phyloP scores from a whole-genome alignment of 2,113 vertebrate species.

The Rutilus rutilus region DNA sequence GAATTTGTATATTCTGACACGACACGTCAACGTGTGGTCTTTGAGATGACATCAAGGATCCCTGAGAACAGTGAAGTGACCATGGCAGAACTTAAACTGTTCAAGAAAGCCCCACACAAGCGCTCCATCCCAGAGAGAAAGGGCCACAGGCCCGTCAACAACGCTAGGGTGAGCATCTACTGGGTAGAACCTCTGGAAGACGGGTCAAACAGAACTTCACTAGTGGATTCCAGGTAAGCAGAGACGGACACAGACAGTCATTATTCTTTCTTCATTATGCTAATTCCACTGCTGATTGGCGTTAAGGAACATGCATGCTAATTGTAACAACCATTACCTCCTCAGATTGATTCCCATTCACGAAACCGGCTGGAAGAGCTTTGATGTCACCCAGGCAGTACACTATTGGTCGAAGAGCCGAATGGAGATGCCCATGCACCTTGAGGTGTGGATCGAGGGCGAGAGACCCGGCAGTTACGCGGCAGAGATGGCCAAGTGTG shows the following conservation, averaged over 20 bases:
- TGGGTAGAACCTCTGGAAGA: conserved; percentile 82
- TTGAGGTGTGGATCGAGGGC: conserved; percentile 92
- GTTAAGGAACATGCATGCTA: conserved; percentile 34
- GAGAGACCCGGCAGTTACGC: conserved; percentile 86
- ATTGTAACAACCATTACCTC: conserved; percentile 42
- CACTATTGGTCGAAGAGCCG: conserved; percentile 87
- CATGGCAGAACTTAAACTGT: conserved; percentile 91
- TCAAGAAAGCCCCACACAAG: conserved; percentile 82
- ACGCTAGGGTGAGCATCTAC: conserved; percentile 87
- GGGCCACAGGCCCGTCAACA: conserved; percentile 75
- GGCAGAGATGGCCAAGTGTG: conserved; percentile 83
- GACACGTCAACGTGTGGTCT: conserved; percentile 80
- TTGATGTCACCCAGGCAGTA: conserved; percentile 94
- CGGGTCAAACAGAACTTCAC: conserved; percentile 86
- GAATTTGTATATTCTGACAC: conserved; percentile 82
- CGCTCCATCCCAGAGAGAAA: conserved; percentile 70
- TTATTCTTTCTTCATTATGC: conserved; percentile 25
- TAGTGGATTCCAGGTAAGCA: conserved; percentile 90
- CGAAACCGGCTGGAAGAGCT: conserved; percentile 92
- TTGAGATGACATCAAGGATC: conserved; percentile 89
- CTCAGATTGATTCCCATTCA: conserved; percentile 86
- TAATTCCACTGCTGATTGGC: conserved; percentile 24
- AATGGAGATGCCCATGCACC: conserved; percentile 81
- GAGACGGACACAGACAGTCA: not conserved
- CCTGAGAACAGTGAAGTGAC: conserved; percentile 89